Base-by-base conservation (phyloP, 1,140 invertebrate species). In the Drosophila lowei region DNA sequence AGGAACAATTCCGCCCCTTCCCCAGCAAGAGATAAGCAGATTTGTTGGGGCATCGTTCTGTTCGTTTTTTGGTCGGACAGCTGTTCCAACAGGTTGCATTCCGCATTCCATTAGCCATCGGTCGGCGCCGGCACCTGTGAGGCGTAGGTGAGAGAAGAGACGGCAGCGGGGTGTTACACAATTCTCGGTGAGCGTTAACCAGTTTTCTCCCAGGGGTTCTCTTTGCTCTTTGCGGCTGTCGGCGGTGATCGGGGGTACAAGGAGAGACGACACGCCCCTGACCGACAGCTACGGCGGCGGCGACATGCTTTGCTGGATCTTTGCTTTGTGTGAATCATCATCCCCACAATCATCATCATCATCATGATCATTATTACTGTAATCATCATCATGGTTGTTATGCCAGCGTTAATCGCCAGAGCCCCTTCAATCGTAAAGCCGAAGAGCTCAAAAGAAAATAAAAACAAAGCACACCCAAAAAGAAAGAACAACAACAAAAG, bases 241-340 rank as follows among this genome's bases (percentile, higher is more conserved):
- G 30, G n/a, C 18, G 2, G 8, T 15, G 8, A 30, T 34, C 8
- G 30, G 9, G 30, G 30, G 13, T 38, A 11, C 18, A 46, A 21
- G 46, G 57, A 52, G 71, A 13, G 11, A 38, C 34, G 44, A 49
- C 63, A 68, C 68, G 64, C 79, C 77, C 64, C 74, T 80, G 46
- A 13, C 49, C 55, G 55, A 44, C 58, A 25, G 38, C 54, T 54
- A 46, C n/a, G n/a, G 25, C 13, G 61, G 34, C 55, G 60, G 52
- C 54, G 54, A 63, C 65, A 84, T 75, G 79, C 61, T 79, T 81
- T 71, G 65, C 47, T 83, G 74, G 55, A 70, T 54, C 43, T 38
- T 34, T 34, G 16, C 21, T 55, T 34, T 78, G 34, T 13, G 11
- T 38, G 79, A 81, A 47, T 81, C 78, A 81, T 77, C 63, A 41